Percentiles rank a stretch among this genome's conserved stretches.
Evolutionary conservation across 37 sponge, comb jelly and placozoan genomes (phyloP).

Genomic region (Geodia barretti): DNA sequence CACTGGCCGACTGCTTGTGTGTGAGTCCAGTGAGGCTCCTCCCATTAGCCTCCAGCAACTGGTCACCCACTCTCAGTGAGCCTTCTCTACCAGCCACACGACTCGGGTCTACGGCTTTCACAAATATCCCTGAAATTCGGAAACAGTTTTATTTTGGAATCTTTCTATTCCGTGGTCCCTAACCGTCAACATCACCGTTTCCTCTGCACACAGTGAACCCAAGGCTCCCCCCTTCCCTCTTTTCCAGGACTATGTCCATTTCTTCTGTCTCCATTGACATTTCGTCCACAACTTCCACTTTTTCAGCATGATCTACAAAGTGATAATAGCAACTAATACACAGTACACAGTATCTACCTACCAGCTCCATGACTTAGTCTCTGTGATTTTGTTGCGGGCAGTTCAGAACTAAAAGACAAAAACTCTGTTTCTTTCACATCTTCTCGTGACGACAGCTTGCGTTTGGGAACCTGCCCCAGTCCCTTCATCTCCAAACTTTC

Average conservation of each 20-base stretch:
- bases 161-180: too few species aligned
- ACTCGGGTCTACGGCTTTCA: constrained; percentile 33
- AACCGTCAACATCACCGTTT: constrained; percentile 17
- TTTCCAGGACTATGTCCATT: constrained; percentile 31
- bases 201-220: constrained; percentile 75
- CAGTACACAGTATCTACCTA: neutral
- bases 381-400: neutral
- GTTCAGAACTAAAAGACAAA: neutral
- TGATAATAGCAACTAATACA: too few species aligned
- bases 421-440: neutral
- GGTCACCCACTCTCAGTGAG: constrained; percentile 51
- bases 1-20: constrained; percentile 49
- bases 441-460: neutral
- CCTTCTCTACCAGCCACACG: constrained; percentile 63
- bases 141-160: too few species aligned
- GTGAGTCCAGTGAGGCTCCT: constrained; percentile 27
- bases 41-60: constrained; percentile 67
- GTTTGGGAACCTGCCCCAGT: neutral
- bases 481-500: neutral
- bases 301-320: too few species aligned
- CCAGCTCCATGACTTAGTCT: neutral
- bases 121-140: constrained; percentile 53
- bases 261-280: neutral
- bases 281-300: too few species aligned
- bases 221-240: constrained; percentile 39